These are phyloP conservation scores for Antidorcas marsupialis DNA, from an alignment of 2,113 vertebrate species.

Conservation along the genomic window DNA sequence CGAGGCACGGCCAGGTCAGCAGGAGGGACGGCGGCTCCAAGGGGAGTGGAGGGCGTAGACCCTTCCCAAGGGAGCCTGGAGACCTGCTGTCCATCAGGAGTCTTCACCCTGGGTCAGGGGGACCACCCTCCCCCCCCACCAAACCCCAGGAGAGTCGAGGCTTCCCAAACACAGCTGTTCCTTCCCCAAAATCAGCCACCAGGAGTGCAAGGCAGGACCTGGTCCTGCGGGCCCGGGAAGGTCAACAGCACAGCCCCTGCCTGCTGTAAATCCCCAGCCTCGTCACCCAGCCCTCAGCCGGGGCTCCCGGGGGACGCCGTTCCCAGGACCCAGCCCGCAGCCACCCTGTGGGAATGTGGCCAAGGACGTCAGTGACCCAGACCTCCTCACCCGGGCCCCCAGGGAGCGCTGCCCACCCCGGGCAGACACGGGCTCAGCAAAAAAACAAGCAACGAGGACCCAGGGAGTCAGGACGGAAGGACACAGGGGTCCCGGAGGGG, in stretches of 20 bases:
- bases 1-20: background rate
- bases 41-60: fast-evolving
- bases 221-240: background rate
- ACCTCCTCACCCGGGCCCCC: constrained; percentile 27
- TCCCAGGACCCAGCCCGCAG: background rate
- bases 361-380: constrained; percentile 29
- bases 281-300: background rate
- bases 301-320: background rate
- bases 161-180: background rate
- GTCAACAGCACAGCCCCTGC: background rate
- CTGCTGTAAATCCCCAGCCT: constrained; percentile 30
- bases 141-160: background rate
- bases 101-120: background rate
- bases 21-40: background rate
- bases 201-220: background rate
- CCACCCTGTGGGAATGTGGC: constrained; percentile 29
- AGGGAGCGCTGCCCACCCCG: background rate
- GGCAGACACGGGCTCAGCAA: background rate
- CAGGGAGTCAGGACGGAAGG: background rate
- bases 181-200: background rate
- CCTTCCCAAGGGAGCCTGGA: background rate
- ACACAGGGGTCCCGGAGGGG: fast-evolving
- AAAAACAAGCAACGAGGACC: background rate
- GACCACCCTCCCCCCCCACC: background rate
- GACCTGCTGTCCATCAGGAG: fast-evolving